phyloP scores from a whole-genome alignment of 2,797 vertebrate genomes.

The Epinephelus malabaricus region DNA sequence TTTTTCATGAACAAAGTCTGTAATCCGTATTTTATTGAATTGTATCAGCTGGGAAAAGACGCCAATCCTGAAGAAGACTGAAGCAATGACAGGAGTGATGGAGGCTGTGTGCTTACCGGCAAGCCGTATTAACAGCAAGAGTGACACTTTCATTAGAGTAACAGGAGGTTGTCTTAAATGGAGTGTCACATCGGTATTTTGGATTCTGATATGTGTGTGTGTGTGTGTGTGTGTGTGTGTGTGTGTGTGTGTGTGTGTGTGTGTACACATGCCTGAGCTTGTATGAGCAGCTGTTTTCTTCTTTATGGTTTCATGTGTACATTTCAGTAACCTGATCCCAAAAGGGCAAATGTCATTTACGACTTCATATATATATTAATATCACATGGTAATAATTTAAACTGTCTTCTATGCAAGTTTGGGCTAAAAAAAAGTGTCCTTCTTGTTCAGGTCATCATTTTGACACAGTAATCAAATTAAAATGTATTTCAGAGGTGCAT shows the following conservation, averaged over 20 bases:
- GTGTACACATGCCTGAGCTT: not conserved
- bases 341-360: too few species aligned
- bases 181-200: conserved; percentile 29
- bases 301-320: too few species aligned
- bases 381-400: not conserved
- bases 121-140: conserved; percentile 25
- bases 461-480: not conserved
- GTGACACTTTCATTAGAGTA: conserved; percentile 56
- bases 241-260: not conserved
- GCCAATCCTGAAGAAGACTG: not conserved
- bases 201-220: not conserved
- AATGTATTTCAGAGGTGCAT: too few species aligned
- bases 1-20: not conserved
- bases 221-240: conserved; percentile 4
- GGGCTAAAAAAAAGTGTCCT: not conserved
- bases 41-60: conserved; percentile 1
- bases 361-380: not conserved
- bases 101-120: conserved; percentile 13
- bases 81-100: conserved; percentile 14
- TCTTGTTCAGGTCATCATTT: not conserved
- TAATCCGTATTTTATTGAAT: not conserved
- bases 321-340: too few species aligned
- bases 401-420: not conserved
- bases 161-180: conserved; percentile 40
- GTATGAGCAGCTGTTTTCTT: too few species aligned